A percentile compares a stretch with the other conserved stretches of the same genome.
phyloP scores from a whole-genome alignment of 2,113 vertebrate species.

The Sminthopsis crassicaudata region DNA sequence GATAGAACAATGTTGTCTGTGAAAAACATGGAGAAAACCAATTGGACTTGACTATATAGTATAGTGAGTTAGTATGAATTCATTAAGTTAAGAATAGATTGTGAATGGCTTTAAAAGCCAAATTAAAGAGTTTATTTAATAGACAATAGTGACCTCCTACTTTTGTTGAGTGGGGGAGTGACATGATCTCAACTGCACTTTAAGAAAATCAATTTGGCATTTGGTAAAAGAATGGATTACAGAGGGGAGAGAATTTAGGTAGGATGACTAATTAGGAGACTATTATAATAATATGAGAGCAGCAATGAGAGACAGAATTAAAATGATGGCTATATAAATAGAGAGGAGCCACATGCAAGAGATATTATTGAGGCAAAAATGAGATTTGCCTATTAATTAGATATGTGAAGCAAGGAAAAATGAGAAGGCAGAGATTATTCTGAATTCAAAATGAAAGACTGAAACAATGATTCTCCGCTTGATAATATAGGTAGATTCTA shows the following conservation, averaged over 20 bases:
- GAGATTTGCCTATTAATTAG: not conserved
- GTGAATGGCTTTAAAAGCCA: not conserved
- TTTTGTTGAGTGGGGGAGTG: not conserved
- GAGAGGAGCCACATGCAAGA: not conserved
- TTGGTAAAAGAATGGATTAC: not conserved
- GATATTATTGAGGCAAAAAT: not conserved
- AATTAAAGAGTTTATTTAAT: not conserved
- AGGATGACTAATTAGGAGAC: not conserved
- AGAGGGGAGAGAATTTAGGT: not conserved
- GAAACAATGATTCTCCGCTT: not conserved
- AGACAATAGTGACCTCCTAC: not conserved
- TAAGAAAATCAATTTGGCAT: not conserved
- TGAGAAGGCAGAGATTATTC: not conserved
- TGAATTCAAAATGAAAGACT: not conserved
- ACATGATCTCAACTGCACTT: not conserved
- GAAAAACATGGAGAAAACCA: not conserved
- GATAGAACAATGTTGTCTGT: not conserved
- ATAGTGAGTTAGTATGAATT: not conserved
- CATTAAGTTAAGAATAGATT: not conserved
- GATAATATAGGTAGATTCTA: not conserved
- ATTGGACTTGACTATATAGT: not conserved
- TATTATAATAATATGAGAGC: not conserved
- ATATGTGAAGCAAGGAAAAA: not conserved
- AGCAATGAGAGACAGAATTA: not conserved
- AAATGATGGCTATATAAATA: not conserved